Evolutionary conservation across 2,113 vertebrate species (phyloP), one percentile per base, ranked within the genome.

Genomic region (Puffinus mauretanicus): DNA sequence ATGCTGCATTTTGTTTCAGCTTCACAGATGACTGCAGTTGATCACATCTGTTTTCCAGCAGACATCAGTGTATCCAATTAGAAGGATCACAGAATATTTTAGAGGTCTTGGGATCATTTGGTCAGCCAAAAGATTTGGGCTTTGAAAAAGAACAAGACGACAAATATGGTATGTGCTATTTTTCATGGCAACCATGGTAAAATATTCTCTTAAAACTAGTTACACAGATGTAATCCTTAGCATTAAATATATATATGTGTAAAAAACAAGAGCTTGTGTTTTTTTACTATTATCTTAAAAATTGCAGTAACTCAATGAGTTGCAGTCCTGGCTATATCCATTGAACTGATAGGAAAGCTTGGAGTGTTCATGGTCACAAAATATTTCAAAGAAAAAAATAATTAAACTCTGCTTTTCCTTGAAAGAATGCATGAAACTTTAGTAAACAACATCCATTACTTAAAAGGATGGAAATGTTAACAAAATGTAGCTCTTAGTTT

Each of bases 41-140:
- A 95, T 95, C 95, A 96, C 96, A 97, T 97, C 93, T 97, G 95
- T 91, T 97, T 97, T 80, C 82, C 95, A 97, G 96, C 89, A 97
- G 89, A 94, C 84, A 88, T 77, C 62, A 85, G 38, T 94, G 96
- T 90, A 91, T 83, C 87, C 89, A 96, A 87, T 94, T 95, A 97
- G 94, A 91, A 85, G 93, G 94, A 97, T 83, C 94, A 95, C 76
- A 96, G 89, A 96, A 94, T 86, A 82, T 96, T 95, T 93, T 44
- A 90, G 93, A 86, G 95, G 84, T 77, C 87, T 93, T 82, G 67
- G 55, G 87, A 95, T 94, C 91, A 66, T 77, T 94, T 96, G 94
- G 94, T 67, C 91, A 97, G 89, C 49, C 47, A 76, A 88, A 94
- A 94, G 69, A 78, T 77, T 78, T 70, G 88, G 38, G 90, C 72